Percentiles rank a stretch among this genome's conserved stretches.
Evolutionary conservation across 2,797 vertebrate species (phyloP).

Genomic region (Xenopus petersii): DNA sequence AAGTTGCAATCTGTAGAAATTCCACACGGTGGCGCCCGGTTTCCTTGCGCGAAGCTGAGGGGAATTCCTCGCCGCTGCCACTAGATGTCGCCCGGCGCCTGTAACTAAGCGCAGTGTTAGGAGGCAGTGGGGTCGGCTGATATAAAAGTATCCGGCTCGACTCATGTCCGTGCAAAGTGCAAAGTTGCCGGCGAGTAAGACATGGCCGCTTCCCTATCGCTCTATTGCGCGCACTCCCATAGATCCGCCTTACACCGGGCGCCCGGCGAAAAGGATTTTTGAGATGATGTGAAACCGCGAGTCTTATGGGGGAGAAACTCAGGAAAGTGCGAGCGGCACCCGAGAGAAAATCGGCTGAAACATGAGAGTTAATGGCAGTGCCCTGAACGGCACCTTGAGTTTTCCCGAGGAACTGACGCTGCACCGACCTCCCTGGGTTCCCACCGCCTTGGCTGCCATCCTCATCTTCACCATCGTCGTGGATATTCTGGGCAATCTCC

Average conservation of each 20-base stretch:
- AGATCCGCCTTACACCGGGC: background rate
- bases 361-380: slow-evolving; percentile 79
- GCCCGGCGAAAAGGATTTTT: slow-evolving; percentile 30
- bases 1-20: background rate
- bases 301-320: slow-evolving; percentile 1
- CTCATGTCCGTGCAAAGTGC: slow-evolving; percentile 50
- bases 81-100: slow-evolving; percentile 70
- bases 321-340: background rate
- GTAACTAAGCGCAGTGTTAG: slow-evolving; percentile 53
- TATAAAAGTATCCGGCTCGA: slow-evolving; percentile 61
- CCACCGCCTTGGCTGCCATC: slow-evolving; percentile 78
- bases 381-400: slow-evolving; percentile 73
- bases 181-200: slow-evolving; percentile 46
- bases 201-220: slow-evolving; percentile 23
- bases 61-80: slow-evolving; percentile 6
- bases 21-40: slow-evolving; percentile 22
- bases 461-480: slow-evolving; percentile 92
- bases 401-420: slow-evolving; percentile 59
- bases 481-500: slow-evolving; percentile 87
- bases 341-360: slow-evolving; percentile 53
- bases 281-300: slow-evolving; percentile 9
- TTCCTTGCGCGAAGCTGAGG: background rate
- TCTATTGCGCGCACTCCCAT: slow-evolving; percentile 2
- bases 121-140: slow-evolving; percentile 54
- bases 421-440: slow-evolving; percentile 81